These are phyloP conservation scores for Drosophila novamexicana DNA, from an alignment of 1,140 invertebrate genomes.

Conservation along the genomic window DNA sequence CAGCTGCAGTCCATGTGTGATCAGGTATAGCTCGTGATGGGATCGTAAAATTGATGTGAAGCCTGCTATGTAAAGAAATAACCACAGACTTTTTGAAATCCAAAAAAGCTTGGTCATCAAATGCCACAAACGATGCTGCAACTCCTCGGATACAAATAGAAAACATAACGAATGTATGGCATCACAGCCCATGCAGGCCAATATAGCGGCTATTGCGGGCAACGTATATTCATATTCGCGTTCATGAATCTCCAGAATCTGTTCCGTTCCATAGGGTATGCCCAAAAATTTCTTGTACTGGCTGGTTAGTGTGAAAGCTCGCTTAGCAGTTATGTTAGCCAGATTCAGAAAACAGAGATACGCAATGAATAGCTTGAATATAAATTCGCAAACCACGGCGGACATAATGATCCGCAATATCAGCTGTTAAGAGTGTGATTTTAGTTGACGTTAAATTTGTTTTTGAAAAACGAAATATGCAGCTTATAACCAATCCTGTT, in stretches of 20 bases:
- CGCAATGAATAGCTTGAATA: neutral
- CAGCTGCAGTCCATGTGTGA: neutral
- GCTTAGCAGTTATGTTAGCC: neutral
- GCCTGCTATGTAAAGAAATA: neutral
- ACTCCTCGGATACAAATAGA: neutral
- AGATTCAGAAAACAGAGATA: slow-evolving; percentile 13
- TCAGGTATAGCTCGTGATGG: neutral
- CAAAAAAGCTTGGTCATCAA: slow-evolving; percentile 7
- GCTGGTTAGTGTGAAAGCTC: neutral
- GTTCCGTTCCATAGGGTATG: slow-evolving; percentile 10
- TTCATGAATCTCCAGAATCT: neutral
- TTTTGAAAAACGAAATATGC: neutral
- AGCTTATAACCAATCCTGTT: neutral
- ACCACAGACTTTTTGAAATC: slow-evolving; percentile 7
- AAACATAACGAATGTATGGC: neutral
- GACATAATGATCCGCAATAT: neutral
- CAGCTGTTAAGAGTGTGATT: neutral
- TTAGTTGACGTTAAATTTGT: slow-evolving; percentile 1
- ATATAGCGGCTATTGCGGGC: neutral
- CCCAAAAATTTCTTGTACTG: neutral
- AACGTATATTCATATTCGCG: neutral
- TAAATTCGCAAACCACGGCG: neutral
- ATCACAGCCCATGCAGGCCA: slow-evolving; percentile 6
- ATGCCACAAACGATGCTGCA: neutral
- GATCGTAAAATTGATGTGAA: neutral